Evolutionary conservation across 2,888 invertebrate species (phyloP), one percentile per base, ranked within the genome.

Genomic region (Plagodis pulveraria): DNA sequence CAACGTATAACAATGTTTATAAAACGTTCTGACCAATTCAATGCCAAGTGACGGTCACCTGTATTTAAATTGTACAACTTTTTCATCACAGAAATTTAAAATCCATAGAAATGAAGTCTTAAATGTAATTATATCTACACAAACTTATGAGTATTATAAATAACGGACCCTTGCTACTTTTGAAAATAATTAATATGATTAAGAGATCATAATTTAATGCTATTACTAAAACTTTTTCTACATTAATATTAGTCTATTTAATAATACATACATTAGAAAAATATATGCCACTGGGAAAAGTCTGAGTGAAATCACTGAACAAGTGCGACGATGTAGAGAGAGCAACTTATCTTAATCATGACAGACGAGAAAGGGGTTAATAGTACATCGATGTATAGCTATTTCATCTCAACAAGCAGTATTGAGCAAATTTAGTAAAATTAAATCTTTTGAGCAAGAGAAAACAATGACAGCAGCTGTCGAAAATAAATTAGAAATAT

Each of bases 81-180:
- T 70, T 70, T 72, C 79, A 82, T 83, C 80, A 84, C 82, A 83
- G 77, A 76, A 77, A 79, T 74, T 73, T 74, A 80, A 22, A 80
- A 74, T 74, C 67, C 73, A 72, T 77, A 75, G 70, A 71, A 80
- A 77, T 74, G 73, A 74, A 76, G 74, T 67, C 80, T 81, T 83
- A 86, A 63, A 68, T 68, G 55, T 74, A 80, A 78, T 74, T 83
- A 82, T 78, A 82, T 77, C 81, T 89, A 87, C 76, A 86, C 80
- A 85, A 87, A 87, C 91, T 89, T 91, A 91, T 91, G 92, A 92
- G 92, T 92, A 92, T 92, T 92, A 91, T 91, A 91, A 92, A 91
- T 91, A 86, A 87, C 77, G 81, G 81, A 84, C 82, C 83, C 71
- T 81, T 75, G 77, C 84, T 85, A 83, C 82, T 84, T 74, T 86